phyloP scores from a whole-genome alignment of 2,113 vertebrate genomes.

The Hydrochoerus hydrochaeris region DNA sequence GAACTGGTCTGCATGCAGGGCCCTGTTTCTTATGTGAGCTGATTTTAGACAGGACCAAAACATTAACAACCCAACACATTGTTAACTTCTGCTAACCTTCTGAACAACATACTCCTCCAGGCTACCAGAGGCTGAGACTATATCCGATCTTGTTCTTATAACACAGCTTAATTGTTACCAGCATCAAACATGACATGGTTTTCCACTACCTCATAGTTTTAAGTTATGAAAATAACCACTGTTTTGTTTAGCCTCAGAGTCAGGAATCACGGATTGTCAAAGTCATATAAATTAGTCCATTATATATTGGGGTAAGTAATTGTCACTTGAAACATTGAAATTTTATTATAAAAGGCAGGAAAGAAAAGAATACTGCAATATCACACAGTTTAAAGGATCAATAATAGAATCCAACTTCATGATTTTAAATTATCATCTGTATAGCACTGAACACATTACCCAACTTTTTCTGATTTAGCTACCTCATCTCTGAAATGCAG shows the following conservation, averaged over 20 bases:
- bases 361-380: neutral
- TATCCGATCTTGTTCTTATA: neutral
- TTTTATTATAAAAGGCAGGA: neutral
- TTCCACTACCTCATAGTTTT: neutral
- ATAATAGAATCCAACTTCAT: rapidly evolving
- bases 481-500: neutral
- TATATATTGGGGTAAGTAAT: neutral
- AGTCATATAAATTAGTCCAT: neutral
- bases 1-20: neutral
- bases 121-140: neutral
- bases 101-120: neutral
- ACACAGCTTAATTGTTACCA: neutral
- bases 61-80: neutral
- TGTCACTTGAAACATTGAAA: neutral
- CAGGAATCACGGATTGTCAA: neutral
- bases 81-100: neutral
- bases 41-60: neutral
- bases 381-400: neutral
- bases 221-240: neutral
- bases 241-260: neutral
- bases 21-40: neutral
- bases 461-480: neutral
- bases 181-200: neutral
- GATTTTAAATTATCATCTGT: neutral
- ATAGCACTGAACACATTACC: neutral